Base-by-base conservation (phyloP, 2,888 invertebrate genomes). In the Noctua janthina region DNA sequence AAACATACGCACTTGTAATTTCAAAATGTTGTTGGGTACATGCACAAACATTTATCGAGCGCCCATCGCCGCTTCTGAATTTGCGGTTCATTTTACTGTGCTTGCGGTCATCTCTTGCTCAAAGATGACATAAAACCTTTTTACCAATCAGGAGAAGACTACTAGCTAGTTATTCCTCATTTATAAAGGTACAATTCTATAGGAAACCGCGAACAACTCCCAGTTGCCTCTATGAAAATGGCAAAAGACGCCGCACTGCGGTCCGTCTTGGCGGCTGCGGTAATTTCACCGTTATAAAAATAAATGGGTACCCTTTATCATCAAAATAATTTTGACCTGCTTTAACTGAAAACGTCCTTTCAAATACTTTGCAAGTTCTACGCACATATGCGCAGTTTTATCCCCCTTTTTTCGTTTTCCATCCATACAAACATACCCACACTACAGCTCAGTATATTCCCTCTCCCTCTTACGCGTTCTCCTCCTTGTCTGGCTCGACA, bases 401-500 rank as follows among this genome's bases (percentile, higher is more conserved):
- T 20, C 23, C 20, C 51, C 3, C 15, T 8, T 8, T n/a, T 8
- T 2, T 20, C 10, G 13, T 70, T 13, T 43, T 0, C 29, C 13
- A 23, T 71, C 79, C 88, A 86, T 80, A 88, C 81, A 88, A 84
- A 84, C 62, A 77, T 79, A 84, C 79, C 84, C 79, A 81, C 70
- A 74, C 64, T 74, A 11, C 6, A 68, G 39, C 51, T 73, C 69
- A 43, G 15, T 74, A 70, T 39, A 59, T 74, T 68, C 66, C 74
- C 54, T 74, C 82, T 64, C 73, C 23, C 59, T 35, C 67, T 74
- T 89, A 89, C 79, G 88, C 81, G 29, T 81, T 76, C 0, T 90
- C 87, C 10, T 84, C 83, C 64, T 73, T 67, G 78, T 95, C 95
- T 0, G 95, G 95, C 74, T 97, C 98, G 59, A 98, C 93, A 90